phyloP scores from a whole-genome alignment of 2,113 vertebrate species.

The Accipiter virgatus region DNA sequence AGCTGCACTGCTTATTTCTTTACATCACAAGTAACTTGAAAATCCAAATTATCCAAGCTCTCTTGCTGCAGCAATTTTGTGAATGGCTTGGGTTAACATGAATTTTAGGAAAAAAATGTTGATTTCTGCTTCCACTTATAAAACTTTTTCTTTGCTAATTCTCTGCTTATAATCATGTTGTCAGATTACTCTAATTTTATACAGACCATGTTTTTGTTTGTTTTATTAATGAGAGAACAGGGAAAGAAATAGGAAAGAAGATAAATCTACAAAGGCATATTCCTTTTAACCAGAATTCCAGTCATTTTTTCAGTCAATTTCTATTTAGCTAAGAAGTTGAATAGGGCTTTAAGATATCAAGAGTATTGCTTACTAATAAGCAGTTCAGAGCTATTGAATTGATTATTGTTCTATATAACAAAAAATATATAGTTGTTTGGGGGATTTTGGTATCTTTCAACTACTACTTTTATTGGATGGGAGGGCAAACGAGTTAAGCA shows the following conservation, averaged over 20 bases:
- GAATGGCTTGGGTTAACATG: background rate
- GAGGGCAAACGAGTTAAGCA: background rate
- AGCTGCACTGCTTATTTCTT: background rate
- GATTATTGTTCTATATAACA: background rate
- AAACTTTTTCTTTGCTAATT: background rate
- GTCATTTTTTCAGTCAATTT: background rate
- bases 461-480: background rate
- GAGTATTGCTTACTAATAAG: background rate
- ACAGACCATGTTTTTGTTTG: background rate
- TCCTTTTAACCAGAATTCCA: background rate
- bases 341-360: background rate
- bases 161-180: background rate
- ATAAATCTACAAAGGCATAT: background rate
- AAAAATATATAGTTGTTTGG: background rate
- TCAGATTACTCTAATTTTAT: background rate
- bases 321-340: background rate
- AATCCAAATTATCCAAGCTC: background rate
- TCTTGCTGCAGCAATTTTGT: background rate
- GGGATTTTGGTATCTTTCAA: background rate
- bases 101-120: background rate
- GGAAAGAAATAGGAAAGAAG: background rate
- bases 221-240: background rate
- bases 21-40: background rate
- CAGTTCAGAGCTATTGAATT: background rate
- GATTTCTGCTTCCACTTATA: background rate